Conservation (phyloP, 2,797 vertebrate species). For the Hippopotamyrus pictus region DNA sequence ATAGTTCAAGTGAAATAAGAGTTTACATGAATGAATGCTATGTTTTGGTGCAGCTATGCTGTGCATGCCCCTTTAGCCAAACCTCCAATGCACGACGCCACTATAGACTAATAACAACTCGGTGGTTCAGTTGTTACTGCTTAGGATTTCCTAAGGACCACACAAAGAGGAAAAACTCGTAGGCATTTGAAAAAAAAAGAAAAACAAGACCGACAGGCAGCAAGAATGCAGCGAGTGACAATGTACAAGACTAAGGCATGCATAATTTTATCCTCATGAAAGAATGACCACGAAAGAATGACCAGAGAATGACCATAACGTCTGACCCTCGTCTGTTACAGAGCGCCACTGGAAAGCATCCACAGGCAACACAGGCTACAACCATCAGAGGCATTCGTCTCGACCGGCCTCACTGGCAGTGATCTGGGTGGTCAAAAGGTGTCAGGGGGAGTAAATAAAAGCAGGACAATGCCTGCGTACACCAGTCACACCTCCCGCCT, state of each 20-base stretch:
- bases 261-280: neutral
- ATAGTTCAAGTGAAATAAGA: neutral
- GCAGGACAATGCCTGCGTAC: neutral
- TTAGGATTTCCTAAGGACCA: neutral
- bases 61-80: neutral
- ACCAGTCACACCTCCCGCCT: neutral
- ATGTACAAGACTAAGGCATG: neutral
- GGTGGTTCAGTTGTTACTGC: neutral
- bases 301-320: neutral
- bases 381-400: neutral
- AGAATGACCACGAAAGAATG: neutral
- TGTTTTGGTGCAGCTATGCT: neutral
- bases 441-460: neutral
- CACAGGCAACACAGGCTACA: neutral
- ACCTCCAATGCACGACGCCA: neutral
- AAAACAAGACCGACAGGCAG: neutral
- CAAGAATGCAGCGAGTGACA: neutral
- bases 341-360: neutral
- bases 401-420: neutral
- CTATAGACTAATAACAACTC: neutral
- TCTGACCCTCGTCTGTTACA: neutral
- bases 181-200: neutral
- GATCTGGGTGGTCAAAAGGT: neutral
- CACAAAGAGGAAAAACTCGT: neutral
- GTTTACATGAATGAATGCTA: neutral